Base-by-base conservation (phyloP, 2,888 invertebrate species). In the Netelia virgata region DNA sequence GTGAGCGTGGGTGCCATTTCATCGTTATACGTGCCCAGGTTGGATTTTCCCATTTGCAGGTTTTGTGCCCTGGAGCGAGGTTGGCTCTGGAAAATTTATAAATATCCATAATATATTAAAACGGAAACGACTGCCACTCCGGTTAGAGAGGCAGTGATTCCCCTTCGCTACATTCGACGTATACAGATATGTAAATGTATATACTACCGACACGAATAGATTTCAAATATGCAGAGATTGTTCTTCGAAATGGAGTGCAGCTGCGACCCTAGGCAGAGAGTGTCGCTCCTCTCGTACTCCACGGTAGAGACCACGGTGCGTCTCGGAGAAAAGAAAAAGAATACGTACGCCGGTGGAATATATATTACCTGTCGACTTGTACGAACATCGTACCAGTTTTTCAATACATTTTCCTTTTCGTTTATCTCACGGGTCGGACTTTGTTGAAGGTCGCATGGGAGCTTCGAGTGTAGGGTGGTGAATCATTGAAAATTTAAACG, bases 181-280 rank as follows among this genome's bases (percentile, higher is more conserved):
- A 61, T 61, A 69, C 23, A 59, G 36, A 66, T 59, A 70, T 59
- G 70, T 57, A 63, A 36, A 77, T 74, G 63, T 73, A 59, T 61
- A 57, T 69, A 55, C 72, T 72, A 87, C 78, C 72, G 80, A 79
- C 81, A 84, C 86, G 88, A 90, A 91, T 91, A 89, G 91, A 91
- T 91, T 91, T 91, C 90, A 91, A 92, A 91, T 91, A 91, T 92
- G 91, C 90, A 91, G 90, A 92, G 91, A 92, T 91, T 90, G 91
- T 91, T 91, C 90, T 88, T 89, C 87, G 89, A 87, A 91, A 91
- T 91, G 87, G 88, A 88, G 88, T 88, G 89, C 91, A 91, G 91
- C 91, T 91, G 90, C 86, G 91, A 88, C 91, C 88, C 85, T 55
- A 72, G 64, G 81, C 64, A 53, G 64, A 78, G 87, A 86, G 89